These are phyloP conservation scores for Eupelmus urozonus DNA, from an alignment of 2,888 invertebrate genomes.

Conservation along the genomic window DNA sequence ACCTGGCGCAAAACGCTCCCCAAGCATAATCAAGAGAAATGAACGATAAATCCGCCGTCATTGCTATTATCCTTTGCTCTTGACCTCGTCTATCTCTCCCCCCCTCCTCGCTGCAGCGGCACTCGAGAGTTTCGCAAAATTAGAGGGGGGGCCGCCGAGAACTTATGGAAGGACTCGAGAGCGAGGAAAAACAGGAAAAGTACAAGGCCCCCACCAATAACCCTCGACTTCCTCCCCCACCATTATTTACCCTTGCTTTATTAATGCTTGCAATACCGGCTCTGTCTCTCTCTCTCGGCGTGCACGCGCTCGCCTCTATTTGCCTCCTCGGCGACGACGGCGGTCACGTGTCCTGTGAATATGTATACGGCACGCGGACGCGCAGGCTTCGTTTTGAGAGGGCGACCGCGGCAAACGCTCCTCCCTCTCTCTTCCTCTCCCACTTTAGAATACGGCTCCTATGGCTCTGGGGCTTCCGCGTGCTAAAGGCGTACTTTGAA, in stretches of 20 bases:
- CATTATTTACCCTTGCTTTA: conserved; percentile 45
- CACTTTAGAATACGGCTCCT: conserved; percentile 8
- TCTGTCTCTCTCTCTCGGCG: not conserved
- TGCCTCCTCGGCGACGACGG: too few relatives aligned
- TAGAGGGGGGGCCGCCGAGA: not conserved
- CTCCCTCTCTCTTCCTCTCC: not conserved
- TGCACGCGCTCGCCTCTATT: not conserved
- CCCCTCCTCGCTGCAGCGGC: not conserved
- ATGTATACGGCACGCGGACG: too few relatives aligned
- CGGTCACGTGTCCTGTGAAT: too few relatives aligned
- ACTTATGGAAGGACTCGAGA: not conserved
- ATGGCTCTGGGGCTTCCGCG: not conserved
- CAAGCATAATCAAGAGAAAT: conserved; percentile 39
- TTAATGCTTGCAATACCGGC: conserved; percentile 35
- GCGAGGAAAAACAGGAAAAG: conserved; percentile 2
- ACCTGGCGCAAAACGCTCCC: not conserved
- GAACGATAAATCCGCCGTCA: conserved; percentile 33
- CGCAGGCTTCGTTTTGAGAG: not conserved
- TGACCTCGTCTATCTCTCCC: too few relatives aligned
- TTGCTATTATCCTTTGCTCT: conserved; percentile 25
- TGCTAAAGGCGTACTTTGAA: conserved; percentile 31
- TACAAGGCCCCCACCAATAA: not conserved
- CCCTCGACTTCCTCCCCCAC: not conserved
- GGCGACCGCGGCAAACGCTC: not conserved
- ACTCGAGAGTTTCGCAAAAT: conserved; percentile 25